Evolutionary conservation across 1,140 invertebrate genomes (phyloP), one percentile per base, ranked within the genome.

Genomic region (Whitmania pigra): DNA sequence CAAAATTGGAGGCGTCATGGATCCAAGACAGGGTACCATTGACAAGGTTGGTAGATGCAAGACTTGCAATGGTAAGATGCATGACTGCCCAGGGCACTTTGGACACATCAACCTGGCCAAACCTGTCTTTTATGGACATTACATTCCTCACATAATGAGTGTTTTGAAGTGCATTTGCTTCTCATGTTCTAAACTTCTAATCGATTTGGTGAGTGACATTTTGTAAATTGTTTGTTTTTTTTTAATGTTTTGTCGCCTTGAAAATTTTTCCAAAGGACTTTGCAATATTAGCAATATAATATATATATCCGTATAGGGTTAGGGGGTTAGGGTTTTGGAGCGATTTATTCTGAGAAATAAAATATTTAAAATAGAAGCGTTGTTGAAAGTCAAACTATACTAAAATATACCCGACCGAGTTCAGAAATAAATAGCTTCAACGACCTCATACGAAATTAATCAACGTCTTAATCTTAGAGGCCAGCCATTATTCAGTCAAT

Each of bases 31-130:
- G 84, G 97, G 97, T 73, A 93, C 96, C 18, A 92, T 98, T 29
- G 96, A 99, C 79, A 86, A 94, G 75, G 88, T 87, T 11, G 78
- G 81, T 9, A 85, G 93, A 67, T 99, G 96, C 82, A 94, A 96
- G 81, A 99, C 96, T 0, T 99, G 97, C 84, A 94, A 94, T 68
- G 95, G 89, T 27, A 97, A 94, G 77, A 94, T 97, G 91, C 90
- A 90, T 2, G 94, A 99, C 82, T 99, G 97, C 82, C 94, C 95
- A 25, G 97, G 97, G 0, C 97, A 99, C 82, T 99, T 99, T 85
- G 97, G 95, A n/a, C 97, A 99, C 80, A 91, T 99, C 75, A 94
- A 99, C 82, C 84, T 99, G 69, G 90, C 94, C 0, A 99, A 99
- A 82, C 97, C 97, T 29, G 96, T 99, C 4, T 99, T 94, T 83